A percentile compares a stretch with the other conserved stretches of the same genome.
Conservation (phyloP, 1,140 invertebrate genomes). For the Andrena cerasifolii region DNA sequence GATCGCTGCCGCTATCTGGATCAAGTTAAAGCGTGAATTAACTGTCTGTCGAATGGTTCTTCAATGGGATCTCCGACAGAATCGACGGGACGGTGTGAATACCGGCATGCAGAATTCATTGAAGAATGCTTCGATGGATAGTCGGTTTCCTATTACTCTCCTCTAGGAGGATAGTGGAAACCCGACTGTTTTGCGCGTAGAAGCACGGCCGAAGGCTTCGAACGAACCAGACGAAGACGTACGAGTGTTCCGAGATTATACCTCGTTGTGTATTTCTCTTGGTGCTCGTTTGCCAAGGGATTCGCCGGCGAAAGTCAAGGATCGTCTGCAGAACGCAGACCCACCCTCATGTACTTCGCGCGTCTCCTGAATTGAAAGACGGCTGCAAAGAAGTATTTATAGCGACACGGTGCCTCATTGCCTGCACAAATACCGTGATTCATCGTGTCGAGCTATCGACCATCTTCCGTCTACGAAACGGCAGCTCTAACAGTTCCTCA, state of each 20-base stretch:
- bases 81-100: no score
- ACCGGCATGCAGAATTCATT: no score
- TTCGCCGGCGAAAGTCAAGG: not conserved
- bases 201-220: not conserved
- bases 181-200: no score
- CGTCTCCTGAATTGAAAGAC: conserved; percentile 50
- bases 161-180: no score
- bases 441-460: not conserved
- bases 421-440: conserved; percentile 52
- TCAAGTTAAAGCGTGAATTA: no score
- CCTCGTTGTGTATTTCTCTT: not conserved
- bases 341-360: no score
- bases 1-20: not conserved
- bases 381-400: conserved; percentile 56
- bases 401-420: conserved; percentile 39
- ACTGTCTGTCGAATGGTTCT: no score
- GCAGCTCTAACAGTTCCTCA: conserved; percentile 14
- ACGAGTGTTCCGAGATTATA: not conserved
- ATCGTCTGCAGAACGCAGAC: no score
- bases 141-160: no score
- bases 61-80: no score
- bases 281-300: not conserved
- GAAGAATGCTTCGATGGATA: no score
- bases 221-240: not conserved
- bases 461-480: not conserved